Conservation (phyloP, 1,140 invertebrate genomes). For the Chrysomallon squamiferum region DNA sequence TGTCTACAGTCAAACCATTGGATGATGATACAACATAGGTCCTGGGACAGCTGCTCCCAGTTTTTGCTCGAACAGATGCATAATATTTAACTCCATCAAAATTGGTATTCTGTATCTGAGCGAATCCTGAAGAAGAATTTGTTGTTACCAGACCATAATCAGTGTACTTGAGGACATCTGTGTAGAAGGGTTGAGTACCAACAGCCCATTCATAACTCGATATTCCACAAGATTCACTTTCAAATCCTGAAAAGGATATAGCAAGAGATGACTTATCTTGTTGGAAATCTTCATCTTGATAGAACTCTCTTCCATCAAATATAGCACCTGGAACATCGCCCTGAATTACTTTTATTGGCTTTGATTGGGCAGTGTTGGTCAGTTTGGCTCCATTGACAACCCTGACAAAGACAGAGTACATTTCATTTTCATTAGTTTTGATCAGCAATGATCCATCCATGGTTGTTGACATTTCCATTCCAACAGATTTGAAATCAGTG, state of each 20-base stretch:
- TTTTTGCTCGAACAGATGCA: conserved; percentile 27
- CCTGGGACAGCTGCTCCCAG: conserved; percentile 31
- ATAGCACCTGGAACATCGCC: conserved; percentile 32
- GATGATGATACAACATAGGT: conserved; percentile 35
- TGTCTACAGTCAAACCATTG: conserved; percentile 29
- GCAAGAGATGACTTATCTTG: conserved; percentile 31
- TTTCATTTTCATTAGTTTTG: not conserved
- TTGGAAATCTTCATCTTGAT: conserved; percentile 24
- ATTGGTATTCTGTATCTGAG: conserved; percentile 24
- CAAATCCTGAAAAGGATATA: conserved; percentile 35
- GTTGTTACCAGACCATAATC: conserved; percentile 29
- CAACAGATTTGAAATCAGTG: not conserved
- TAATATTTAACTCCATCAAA: conserved; percentile 30
- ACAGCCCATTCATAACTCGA: conserved; percentile 38
- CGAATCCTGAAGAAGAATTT: conserved; percentile 23
- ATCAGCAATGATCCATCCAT: not conserved
- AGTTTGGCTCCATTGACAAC: conserved; percentile 30
- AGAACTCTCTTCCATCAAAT: conserved; percentile 25
- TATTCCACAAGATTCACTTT: conserved; percentile 35
- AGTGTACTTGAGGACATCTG: conserved; percentile 27
- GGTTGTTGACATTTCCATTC: not conserved
- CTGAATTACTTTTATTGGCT: conserved; percentile 24
- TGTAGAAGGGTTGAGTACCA: conserved; percentile 27
- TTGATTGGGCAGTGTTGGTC: conserved; percentile 14
- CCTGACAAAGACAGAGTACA: conserved; percentile 22